Percentiles rank a stretch among this genome's conserved stretches.
phyloP scores from a whole-genome alignment of 2,888 invertebrate genomes.

The Pseudococcus viburni region DNA sequence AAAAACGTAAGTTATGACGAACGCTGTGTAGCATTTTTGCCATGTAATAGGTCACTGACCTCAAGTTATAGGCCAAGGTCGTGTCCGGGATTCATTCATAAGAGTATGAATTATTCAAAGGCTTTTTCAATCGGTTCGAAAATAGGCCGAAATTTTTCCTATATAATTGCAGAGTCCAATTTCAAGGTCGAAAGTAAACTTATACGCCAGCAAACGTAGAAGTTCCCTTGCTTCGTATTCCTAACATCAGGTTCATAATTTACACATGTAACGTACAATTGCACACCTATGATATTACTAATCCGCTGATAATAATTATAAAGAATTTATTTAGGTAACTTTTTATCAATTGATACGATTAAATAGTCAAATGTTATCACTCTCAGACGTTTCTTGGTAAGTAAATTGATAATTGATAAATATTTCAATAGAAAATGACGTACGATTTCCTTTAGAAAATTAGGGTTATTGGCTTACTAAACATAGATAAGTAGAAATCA shows the following conservation, averaged over 20 bases:
- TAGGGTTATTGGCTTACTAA: not conserved
- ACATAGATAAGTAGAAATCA: no score
- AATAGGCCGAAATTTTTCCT: not conserved
- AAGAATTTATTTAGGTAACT: not conserved
- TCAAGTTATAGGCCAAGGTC: slow-evolving; percentile 11
- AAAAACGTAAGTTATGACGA: not conserved
- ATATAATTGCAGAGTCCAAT: not conserved
- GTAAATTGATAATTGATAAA: not conserved
- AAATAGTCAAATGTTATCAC: not conserved
- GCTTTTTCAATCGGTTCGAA: not conserved
- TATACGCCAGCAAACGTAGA: not conserved
- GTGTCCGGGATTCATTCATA: slow-evolving; percentile 1
- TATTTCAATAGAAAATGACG: no score
- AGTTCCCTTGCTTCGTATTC: not conserved
- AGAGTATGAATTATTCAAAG: slow-evolving; percentile 15
- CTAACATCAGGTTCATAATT: not conserved
- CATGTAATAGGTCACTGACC: not conserved
- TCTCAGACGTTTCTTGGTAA: not conserved
- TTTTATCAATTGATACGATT: not conserved
- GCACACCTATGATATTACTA: not conserved
- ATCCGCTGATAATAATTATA: not conserved
- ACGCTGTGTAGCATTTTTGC: not conserved
- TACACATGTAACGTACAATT: not conserved
- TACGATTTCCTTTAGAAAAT: not conserved
- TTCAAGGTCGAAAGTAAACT: not conserved